Base-by-base conservation (phyloP, 1,140 invertebrate genomes). In the Stegodyphus mimosarum region DNA sequence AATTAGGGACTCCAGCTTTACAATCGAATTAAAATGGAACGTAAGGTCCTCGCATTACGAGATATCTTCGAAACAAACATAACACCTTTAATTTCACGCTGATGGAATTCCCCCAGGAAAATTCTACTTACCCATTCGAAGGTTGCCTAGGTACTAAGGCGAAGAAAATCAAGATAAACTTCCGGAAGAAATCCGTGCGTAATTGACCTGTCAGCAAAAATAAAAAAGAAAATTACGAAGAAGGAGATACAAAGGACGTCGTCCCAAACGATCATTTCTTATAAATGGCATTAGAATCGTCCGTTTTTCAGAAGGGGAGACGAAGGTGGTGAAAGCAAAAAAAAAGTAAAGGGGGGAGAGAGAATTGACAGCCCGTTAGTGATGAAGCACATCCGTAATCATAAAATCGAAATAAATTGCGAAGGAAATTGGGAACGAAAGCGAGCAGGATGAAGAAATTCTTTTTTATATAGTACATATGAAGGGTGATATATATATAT, bases 321-420 rank as follows among this genome's bases (percentile, higher is more conserved):
- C 33, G 53, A 53, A 13, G 51, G 17, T 15, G 13, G n/a, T 72
- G 71, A 80, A 81, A 66, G 64, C 49, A 60, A 75, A 75, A 33
- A 75, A 75, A 60, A 52, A 73, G 60, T 18, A 33, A 70, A 72
- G 15, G 48, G n/a, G 33, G 11, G 64, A n/a, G 18, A 81, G 72
- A 72, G 64, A 81, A 81, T 81, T 81, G 78, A 81, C 78, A 81
- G 78, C 53, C 15, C 69, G 78, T 81, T 53, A 63, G 53, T 60
- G 55, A 81, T 81, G 70, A 72, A 72, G 78, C 78, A 72, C 69
- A 81, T 72, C 78, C 67, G 78, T 81, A 72, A 81, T 81, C 78
- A 81, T 81, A 81, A 81, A 81, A 81, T 81, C 78, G 78, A 81
- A 81, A 81, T 81, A 81, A 81, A 81, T 81, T 81, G 78, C 78